These are phyloP conservation scores for Scaptomyza tumidula DNA, from an alignment of 2,888 invertebrate genomes.

Conservation along the genomic window DNA sequence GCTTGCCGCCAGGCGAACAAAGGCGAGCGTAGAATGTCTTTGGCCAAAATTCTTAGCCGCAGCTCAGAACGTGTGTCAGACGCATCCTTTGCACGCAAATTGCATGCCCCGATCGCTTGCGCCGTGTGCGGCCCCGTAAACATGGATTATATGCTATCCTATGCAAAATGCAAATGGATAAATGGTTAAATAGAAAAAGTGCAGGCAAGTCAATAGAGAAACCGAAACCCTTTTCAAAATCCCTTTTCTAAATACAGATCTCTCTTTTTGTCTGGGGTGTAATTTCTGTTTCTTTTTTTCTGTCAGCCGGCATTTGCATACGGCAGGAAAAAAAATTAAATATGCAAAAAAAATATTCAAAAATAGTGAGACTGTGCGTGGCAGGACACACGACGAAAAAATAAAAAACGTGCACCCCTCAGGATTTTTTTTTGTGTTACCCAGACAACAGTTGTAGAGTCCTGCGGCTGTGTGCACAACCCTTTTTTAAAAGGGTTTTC, in stretches of 20 bases:
- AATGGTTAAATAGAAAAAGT: constrained; percentile 41
- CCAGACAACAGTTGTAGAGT: constrained; percentile 68
- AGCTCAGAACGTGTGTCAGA: constrained; percentile 68
- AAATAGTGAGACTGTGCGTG: constrained; percentile 72
- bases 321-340: constrained; percentile 59
- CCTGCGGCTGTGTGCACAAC: constrained; percentile 79
- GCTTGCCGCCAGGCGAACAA: constrained; percentile 42
- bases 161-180: constrained; percentile 54
- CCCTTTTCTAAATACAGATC: constrained; percentile 29
- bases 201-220: constrained; percentile 55
- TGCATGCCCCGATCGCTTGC: constrained; percentile 51
- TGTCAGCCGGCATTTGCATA: constrained; percentile 72
- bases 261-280: constrained; percentile 49
- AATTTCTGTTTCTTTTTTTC: constrained; percentile 44
- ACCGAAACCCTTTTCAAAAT: constrained; percentile 63
- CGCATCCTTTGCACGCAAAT: constrained; percentile 63
- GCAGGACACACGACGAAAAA: constrained; percentile 71
- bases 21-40: constrained; percentile 34
- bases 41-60: constrained; percentile 36
- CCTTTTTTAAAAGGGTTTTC: constrained; percentile 81
- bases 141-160: constrained; percentile 53
- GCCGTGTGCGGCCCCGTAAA: constrained; percentile 66
- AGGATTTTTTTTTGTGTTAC: constrained; percentile 60
- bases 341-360: constrained; percentile 63
- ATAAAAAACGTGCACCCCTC: constrained; percentile 62